Base-by-base conservation (phyloP, 2,888 invertebrate genomes). In the Drosophila seclusa region DNA sequence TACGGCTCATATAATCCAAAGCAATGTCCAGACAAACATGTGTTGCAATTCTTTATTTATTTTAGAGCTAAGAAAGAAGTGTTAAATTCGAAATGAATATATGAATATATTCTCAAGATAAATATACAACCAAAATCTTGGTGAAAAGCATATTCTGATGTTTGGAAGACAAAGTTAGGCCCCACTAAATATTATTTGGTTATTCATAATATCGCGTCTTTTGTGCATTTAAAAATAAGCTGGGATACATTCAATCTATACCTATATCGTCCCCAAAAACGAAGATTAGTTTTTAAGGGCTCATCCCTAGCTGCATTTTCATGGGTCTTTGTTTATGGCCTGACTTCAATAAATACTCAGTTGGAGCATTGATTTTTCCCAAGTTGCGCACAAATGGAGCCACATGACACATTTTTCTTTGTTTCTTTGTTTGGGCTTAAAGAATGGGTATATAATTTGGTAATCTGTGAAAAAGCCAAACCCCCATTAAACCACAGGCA, bases 391-490 rank as follows among this genome's bases (percentile, higher is more conserved):
- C 64, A 58, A 64, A 69, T 75, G 77, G 82, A 76, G 72, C 74
- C 71, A 63, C 71, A 81, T 87, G 76, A 78, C 84, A 82, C 82
- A 59, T 73, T 67, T 45, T 29, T 21, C 50, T 34, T 45, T 36
- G 16, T 29, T 38, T 55, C 81, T 73, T 87, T 87, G 80, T 87
- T 80, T 68, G 72, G 53, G 49, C 40, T 53, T 36, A 61, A 67
- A 83, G 82, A 85, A 87, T 76, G 70, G 70, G 55, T 64, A 69
- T 78, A 88, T 83, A 66, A 72, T 77, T 87, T 83, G 84, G 80
- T 89, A 87, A 87, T 87, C 89, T 87, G 89, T 87, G 89, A 88
- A 87, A 87, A 87, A 86, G 82, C 87, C 87, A 87, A 87, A 84
- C 87, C 87, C 82, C 84, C 89, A 87, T 87, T 77, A 89, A 87